Evolutionary conservation across 2,113 vertebrate species (phyloP).

Genomic region (Spea multiplicata): DNA sequence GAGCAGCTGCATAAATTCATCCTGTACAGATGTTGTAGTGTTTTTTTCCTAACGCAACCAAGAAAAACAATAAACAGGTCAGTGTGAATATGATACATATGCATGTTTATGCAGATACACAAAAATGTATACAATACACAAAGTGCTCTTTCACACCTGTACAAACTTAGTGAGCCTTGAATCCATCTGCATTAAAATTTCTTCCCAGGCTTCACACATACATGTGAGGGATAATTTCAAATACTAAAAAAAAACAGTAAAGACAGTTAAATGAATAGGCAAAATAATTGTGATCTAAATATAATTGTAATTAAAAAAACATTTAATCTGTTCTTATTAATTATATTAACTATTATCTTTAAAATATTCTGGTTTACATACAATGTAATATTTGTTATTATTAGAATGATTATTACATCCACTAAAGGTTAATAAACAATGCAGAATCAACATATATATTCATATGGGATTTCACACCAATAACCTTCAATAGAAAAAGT

Average conservation of each 20-base stretch:
- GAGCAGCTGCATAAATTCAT: constrained; percentile 95
- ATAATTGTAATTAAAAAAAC: no score
- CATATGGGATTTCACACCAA: no score
- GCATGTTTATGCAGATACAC: not conserved
- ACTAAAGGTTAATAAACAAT: no score
- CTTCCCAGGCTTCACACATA: constrained; percentile 98
- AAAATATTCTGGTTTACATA: no score
- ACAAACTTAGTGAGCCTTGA: constrained; percentile 96
- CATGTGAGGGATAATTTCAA: constrained; percentile 89
- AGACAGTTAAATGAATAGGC: not conserved
- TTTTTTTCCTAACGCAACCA: constrained; percentile 82
- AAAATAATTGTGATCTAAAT: no score
- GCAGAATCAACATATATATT: no score
- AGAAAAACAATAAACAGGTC: not conserved
- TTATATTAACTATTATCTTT: no score
- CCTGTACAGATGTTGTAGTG: constrained; percentile 92
- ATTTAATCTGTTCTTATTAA: no score
- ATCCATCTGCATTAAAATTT: constrained; percentile 98
- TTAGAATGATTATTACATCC: no score
- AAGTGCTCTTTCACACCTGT: constrained; percentile 70
- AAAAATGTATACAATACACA: not conserved
- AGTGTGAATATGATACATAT: no score
- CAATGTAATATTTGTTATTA: no score
- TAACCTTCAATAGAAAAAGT: no score
- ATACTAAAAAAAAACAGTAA: constrained; percentile 69